Evolutionary conservation across 2,797 vertebrate species (phyloP), one percentile per base, ranked within the genome.

Genomic region (Catostomus latipinnis): DNA sequence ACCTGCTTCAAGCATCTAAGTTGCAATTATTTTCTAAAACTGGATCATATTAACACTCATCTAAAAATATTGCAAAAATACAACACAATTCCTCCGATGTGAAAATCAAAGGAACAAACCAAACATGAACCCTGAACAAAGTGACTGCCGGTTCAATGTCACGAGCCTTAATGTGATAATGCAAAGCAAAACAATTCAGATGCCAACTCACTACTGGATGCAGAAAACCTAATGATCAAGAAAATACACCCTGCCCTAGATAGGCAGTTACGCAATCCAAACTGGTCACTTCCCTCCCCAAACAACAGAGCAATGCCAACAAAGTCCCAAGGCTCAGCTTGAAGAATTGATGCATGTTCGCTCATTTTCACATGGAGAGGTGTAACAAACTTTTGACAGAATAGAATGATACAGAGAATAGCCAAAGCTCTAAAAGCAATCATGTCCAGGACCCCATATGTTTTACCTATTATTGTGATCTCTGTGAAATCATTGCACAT

Each of bases 371-470:
- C 70, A 62, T 9, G 5, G 57, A 48, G 69, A 49, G 48, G 53
- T 82, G 48, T 71, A 54, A 43, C 9, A 34, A 68, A 81, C 52
- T 43, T 78, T 61, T 48, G 58, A 43, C 57, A 63, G 49, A 0
- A 0, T 43, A 12, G 13, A 61, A 34, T 52, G 18, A 60, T 6
- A 52, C 49, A 45, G 7, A 71, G 46, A 76, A 46, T 11, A 63
- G 34, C 34, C 14, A 88, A 34, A 88, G 88, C 92, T 91, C 91
- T 92, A 49, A 68, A 76, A 48, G 54, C n/a, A 58, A 58, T 61
- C 18, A 74, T 53, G 50, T 12, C 13, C 16, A 52, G 14, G 70
- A 60, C 22, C 18, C 18, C 12, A 8, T 46, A n/a, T 34, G 34
- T 60, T 46, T 65, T n/a, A 65, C 13, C 62, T 65, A 1, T n/a